Evolutionary conservation across 2,888 invertebrate genomes (phyloP), one percentile per base, ranked within the genome.

Genomic region (Lamellibrachia columna): DNA sequence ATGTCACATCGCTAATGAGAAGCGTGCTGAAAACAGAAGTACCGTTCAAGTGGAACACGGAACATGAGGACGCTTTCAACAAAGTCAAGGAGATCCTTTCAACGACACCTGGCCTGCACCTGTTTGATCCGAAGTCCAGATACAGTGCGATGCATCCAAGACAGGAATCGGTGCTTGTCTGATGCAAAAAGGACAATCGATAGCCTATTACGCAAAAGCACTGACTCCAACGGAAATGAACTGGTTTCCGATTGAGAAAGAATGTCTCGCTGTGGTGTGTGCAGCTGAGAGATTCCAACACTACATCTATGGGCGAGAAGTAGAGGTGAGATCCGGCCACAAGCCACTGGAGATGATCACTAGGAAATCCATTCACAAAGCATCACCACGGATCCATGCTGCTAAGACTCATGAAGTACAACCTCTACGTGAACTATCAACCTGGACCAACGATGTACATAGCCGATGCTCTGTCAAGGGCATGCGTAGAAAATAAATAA

Each of bases 171-270:
- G 55, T 55, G 55, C 55, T 28, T 28, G 60, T 60, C 60, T 60
- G 60, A 8, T 60, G 60, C 60, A 60, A 60, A 1, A 7, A 60
- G 60, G 60, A 60, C 60, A 60, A 60, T 15, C 60, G 15, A 15
- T 60, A 60, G 60, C 60, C 60, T 90, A 90, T 28, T 40, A 40
- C 40, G 15, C 28, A 28, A 40, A 52, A 8, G 52, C 9, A 40
- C 15, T 90, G 15, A 90, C 40, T 90, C 52, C 40, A 40, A 52
- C 90, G 28, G 90, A 90, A 28, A 90, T 11, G 90, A 90, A 90
- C 15, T 90, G 60, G 28, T 28, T 28, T 7, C 93, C 94, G 75
- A 94, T 94, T 58, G 94, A 94, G 53, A 93, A 93, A 91, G 94
- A 94, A 90, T 28, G 93, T 8, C 92, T 94, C 7, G 93, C 94